Conservation (phyloP, 1,140 invertebrate species). For the Drosophila arizonae region DNA sequence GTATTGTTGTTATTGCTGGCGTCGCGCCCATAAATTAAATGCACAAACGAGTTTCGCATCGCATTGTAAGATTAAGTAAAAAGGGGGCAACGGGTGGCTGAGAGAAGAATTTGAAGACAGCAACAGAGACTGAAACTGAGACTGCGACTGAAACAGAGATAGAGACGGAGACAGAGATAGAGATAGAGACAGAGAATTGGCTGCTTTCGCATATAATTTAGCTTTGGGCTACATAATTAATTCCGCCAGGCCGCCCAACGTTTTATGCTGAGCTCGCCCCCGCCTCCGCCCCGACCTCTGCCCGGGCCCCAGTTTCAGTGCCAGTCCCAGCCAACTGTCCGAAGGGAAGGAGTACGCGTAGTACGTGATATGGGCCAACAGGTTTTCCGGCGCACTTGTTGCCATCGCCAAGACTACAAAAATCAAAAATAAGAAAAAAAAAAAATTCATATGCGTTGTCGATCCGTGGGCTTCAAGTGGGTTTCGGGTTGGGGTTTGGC, state of each 20-base stretch:
- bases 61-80: slow-evolving; percentile 68
- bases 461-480: slow-evolving; percentile 65
- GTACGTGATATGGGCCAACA: slow-evolving; percentile 81
- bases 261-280: slow-evolving; percentile 51
- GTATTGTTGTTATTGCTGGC: slow-evolving; percentile 57
- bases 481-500: slow-evolving; percentile 18
- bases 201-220: slow-evolving; percentile 80
- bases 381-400: slow-evolving; percentile 75
- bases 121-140: slow-evolving; percentile 5
- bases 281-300: not conserved
- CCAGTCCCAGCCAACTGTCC: not conserved
- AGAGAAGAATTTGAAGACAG: slow-evolving; percentile 4
- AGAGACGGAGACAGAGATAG: slow-evolving; percentile 2
- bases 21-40: slow-evolving; percentile 80
- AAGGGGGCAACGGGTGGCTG: slow-evolving; percentile 48
- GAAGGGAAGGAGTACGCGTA: slow-evolving; percentile 46
- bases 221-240: slow-evolving; percentile 81
- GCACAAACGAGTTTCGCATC: slow-evolving; percentile 78
- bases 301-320: slow-evolving; percentile 15
- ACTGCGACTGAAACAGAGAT: slow-evolving; percentile 9
- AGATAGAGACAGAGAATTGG: slow-evolving; percentile 38
- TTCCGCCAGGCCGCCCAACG: slow-evolving; percentile 68
- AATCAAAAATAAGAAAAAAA: slow-evolving; percentile 26
- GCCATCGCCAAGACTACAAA: slow-evolving; percentile 52
- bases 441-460: slow-evolving; percentile 66